Conservation (phyloP, 2,888 invertebrate genomes). For the Cetonia aurata region DNA sequence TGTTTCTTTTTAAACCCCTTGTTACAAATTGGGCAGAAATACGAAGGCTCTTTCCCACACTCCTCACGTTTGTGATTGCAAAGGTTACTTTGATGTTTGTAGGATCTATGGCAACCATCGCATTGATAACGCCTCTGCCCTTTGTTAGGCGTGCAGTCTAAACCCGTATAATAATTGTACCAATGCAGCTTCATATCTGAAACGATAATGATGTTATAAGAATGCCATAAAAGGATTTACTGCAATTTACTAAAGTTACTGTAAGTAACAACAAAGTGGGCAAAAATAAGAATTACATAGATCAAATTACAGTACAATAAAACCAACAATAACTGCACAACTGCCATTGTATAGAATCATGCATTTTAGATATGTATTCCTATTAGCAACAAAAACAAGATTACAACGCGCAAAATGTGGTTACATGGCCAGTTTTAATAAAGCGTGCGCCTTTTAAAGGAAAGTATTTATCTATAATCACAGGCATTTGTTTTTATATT, state of each 20-base stretch:
- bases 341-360: too few species aligned
- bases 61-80: constrained; percentile 68
- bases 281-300: background rate
- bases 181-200: constrained; percentile 42
- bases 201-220: constrained; percentile 36
- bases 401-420: too few species aligned
- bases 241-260: too few species aligned
- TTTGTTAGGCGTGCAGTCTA: constrained; percentile 14
- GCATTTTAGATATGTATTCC: too few species aligned
- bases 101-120: constrained; percentile 51
- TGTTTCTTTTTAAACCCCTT: constrained; percentile 61
- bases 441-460: too few species aligned
- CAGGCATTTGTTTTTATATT: too few species aligned
- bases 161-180: constrained; percentile 40
- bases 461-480: too few species aligned
- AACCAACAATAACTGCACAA: too few species aligned
- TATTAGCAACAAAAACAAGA: too few species aligned
- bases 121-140: constrained; percentile 47
- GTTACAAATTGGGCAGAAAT: constrained; percentile 66
- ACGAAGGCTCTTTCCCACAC: constrained; percentile 68
- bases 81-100: constrained; percentile 65
- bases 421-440: too few species aligned
- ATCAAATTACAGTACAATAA: background rate
- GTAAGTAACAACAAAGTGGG: background rate
- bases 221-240: background rate